These are phyloP conservation scores for Aradophagus sp. DNA, from an alignment of 1,140 invertebrate genomes.

Conservation along the genomic window DNA sequence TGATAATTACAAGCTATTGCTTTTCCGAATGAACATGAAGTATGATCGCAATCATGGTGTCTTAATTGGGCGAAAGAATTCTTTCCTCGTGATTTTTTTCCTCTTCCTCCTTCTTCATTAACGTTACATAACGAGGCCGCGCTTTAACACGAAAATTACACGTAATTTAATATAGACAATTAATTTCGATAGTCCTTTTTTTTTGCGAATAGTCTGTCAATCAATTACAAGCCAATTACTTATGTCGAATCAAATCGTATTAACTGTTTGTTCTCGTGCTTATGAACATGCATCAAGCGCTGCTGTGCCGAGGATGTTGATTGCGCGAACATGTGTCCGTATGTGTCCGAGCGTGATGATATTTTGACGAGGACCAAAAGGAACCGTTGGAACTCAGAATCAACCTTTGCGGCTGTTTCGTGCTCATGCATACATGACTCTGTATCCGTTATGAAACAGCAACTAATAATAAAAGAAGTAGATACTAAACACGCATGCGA, in stretches of 20 bases:
- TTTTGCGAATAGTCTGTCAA: slow-evolving; percentile 12
- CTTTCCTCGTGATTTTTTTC: slow-evolving; percentile 27
- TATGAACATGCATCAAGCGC: slow-evolving; percentile 7
- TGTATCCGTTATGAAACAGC: slow-evolving; percentile 55
- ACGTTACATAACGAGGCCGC: slow-evolving; percentile 16
- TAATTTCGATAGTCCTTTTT: slow-evolving; percentile 34
- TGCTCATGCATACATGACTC: slow-evolving; percentile 56
- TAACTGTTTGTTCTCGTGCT: slow-evolving; percentile 11
- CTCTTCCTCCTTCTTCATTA: too few relatives aligned
- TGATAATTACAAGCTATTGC: slow-evolving; percentile 26
- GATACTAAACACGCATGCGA: slow-evolving; percentile 34
- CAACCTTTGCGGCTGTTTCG: slow-evolving; percentile 61
- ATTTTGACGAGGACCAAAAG: slow-evolving; percentile 28
- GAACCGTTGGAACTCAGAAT: slow-evolving; percentile 37
- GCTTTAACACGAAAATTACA: slow-evolving; percentile 32
- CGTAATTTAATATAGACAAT: slow-evolving; percentile 25
- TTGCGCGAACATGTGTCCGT: too few relatives aligned
- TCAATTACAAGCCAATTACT: slow-evolving; percentile 26
- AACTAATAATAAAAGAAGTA: slow-evolving; percentile 48
- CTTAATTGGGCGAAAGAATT: slow-evolving; percentile 36
- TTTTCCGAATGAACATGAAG: slow-evolving; percentile 20
- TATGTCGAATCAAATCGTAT: slow-evolving; percentile 13
- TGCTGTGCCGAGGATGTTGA: slow-evolving; percentile 1
- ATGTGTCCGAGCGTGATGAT: too few relatives aligned
- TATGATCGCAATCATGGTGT: slow-evolving; percentile 38